A percentile compares a stretch with the other conserved stretches of the same genome.
These are phyloP conservation scores for Arrhopalites spinosus DNA, from an alignment of 2,888 invertebrate species.

Conservation along the genomic window DNA sequence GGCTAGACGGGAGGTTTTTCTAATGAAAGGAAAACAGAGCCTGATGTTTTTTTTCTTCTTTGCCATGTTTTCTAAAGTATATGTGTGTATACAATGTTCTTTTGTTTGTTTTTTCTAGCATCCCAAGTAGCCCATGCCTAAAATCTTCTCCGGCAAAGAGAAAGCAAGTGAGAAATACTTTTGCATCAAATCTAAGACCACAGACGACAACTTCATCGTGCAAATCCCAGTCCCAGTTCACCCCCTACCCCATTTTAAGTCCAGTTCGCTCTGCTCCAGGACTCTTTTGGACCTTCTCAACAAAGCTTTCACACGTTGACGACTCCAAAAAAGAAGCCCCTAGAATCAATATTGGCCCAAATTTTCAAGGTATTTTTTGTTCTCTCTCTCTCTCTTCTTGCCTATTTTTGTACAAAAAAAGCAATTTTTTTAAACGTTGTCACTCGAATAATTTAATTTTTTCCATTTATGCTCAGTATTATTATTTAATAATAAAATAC, in stretches of 20 bases:
- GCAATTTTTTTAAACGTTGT: too few species aligned
- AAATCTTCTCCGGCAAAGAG: conserved; percentile 43
- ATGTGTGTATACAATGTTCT: not conserved
- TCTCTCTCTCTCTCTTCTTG: too few species aligned
- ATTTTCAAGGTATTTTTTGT: conserved; percentile 67
- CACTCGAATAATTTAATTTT: too few species aligned
- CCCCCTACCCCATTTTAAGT: conserved; percentile 92
- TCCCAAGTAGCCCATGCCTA: conserved; percentile 38
- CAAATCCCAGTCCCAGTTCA: conserved; percentile 68
- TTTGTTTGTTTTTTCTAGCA: conserved; percentile 30
- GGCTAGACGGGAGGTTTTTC: not conserved
- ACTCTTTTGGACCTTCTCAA: conserved; percentile 67
- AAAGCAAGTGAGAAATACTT: conserved; percentile 48
- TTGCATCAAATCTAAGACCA: conserved; percentile 50
- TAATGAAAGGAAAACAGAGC: not conserved
- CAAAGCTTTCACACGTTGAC: conserved; percentile 46
- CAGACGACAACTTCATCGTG: conserved; percentile 37
- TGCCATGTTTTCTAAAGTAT: not conserved
- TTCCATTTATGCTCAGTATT: too few species aligned
- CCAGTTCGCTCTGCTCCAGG: conserved; percentile 89
- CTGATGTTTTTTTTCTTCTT: not conserved
- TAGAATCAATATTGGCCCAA: conserved; percentile 79
- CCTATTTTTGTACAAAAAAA: too few species aligned
- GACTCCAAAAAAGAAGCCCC: conserved; percentile 46
- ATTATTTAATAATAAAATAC: too few species aligned